Evolutionary conservation across 2,797 vertebrate species (phyloP).

Genomic region (Myiotriccus ornatus): DNA sequence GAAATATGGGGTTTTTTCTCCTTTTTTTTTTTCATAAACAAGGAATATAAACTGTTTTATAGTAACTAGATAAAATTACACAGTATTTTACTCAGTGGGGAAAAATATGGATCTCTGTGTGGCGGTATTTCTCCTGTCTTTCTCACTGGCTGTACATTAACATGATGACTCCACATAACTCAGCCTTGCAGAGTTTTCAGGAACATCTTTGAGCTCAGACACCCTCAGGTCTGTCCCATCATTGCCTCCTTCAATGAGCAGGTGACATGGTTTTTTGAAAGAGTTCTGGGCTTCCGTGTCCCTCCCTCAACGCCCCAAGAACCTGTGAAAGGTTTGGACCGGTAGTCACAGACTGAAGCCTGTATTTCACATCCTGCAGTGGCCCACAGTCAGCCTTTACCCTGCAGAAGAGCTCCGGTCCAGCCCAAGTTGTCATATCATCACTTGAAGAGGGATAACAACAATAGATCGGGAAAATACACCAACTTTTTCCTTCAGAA

Average conservation of each 20-base stretch:
- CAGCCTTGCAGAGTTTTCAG: background rate
- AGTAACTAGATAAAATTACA: constrained; percentile 48
- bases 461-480: background rate
- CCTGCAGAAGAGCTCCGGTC: background rate
- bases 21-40: background rate
- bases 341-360: background rate
- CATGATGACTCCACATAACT: background rate
- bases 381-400: background rate
- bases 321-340: background rate
- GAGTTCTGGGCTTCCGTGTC: background rate
- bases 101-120: constrained; percentile 13
- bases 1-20: background rate
- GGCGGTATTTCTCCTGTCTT: background rate
- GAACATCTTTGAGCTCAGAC: background rate
- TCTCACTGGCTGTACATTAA: background rate
- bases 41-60: constrained; percentile 43
- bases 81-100: constrained; percentile 46
- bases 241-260: background rate
- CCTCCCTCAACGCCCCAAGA: background rate
- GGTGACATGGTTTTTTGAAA: background rate
- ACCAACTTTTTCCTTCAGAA: background rate
- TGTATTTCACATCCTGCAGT: background rate
- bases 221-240: background rate
- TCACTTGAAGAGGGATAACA: background rate
- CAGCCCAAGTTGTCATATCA: accelerated